Evolutionary conservation across 2,113 vertebrate genomes (phyloP).

Genomic region (Ctenodactylus gundi): DNA sequence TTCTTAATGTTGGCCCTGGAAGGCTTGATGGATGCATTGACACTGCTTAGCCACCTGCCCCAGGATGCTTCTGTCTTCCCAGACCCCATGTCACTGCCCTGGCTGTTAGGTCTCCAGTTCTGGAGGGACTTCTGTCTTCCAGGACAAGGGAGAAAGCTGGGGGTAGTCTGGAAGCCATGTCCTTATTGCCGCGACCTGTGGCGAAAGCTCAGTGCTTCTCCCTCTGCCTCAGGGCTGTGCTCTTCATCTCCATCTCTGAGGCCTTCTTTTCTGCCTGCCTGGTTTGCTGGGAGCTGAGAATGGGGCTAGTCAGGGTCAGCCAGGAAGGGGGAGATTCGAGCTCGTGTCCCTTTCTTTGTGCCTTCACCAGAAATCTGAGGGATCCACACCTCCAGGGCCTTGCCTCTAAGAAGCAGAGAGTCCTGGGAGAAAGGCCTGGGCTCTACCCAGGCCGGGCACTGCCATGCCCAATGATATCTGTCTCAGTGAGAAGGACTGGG

Average conservation of each 20-base stretch:
- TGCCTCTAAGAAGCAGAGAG: background rate
- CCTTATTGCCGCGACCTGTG: background rate
- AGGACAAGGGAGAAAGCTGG: background rate
- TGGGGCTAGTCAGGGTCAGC: background rate
- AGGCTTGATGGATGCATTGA: too few relatives aligned
- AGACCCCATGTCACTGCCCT: background rate
- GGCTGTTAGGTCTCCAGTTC: background rate
- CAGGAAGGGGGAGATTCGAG: background rate
- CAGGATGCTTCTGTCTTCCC: too few relatives aligned
- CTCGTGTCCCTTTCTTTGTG: background rate
- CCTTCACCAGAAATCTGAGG: background rate
- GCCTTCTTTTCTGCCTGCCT: background rate
- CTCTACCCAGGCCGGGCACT: background rate
- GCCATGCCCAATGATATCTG: background rate
- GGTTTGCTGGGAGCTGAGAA: background rate
- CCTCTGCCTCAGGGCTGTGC: background rate
- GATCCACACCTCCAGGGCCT: background rate
- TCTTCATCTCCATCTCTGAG: background rate
- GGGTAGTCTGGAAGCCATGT: background rate
- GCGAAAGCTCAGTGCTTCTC: background rate
- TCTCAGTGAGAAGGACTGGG: background rate
- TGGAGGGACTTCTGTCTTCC: too few relatives aligned
- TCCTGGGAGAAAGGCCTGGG: background rate
- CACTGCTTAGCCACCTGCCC: background rate
- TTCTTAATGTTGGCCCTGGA: background rate